A percentile compares a stretch with the other conserved stretches of the same genome.
Evolutionary conservation across 2,888 invertebrate genomes (phyloP).

Genomic region (Drosophila quinaria): DNA sequence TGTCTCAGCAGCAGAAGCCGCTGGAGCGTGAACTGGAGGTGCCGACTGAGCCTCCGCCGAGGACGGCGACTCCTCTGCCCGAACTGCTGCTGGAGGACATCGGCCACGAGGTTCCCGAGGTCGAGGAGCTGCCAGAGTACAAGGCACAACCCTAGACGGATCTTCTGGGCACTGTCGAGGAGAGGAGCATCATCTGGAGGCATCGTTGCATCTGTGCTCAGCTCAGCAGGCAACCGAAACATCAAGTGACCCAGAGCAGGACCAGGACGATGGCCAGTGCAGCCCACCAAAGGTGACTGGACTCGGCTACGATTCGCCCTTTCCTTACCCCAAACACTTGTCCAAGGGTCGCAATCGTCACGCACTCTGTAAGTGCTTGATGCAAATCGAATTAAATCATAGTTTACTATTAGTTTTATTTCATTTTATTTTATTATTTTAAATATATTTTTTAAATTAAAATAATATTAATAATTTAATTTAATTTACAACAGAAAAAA

Average conservation of each 20-base stretch:
- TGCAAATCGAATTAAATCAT: too few relatives aligned
- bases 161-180: not conserved
- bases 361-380: constrained; percentile 40
- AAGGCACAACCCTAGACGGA: not conserved
- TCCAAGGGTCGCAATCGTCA: constrained; percentile 30
- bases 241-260: not conserved
- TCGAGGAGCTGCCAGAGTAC: not conserved
- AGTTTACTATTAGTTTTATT: too few relatives aligned
- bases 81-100: constrained; percentile 3
- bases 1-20: constrained; percentile 24
- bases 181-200: not conserved
- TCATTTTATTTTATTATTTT: too few relatives aligned
- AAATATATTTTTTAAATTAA: too few relatives aligned
- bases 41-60: not conserved
- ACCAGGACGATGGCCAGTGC: constrained; percentile 19
- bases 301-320: constrained; percentile 53
- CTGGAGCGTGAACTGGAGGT: constrained; percentile 17
- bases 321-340: constrained; percentile 44
- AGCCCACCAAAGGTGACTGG: constrained; percentile 25
- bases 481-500: too few relatives aligned
- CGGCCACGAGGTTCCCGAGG: not conserved
- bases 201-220: not conserved
- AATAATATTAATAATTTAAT: too few relatives aligned
- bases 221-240: not conserved
- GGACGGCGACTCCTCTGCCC: not conserved